phyloP scores from a whole-genome alignment of 2,113 vertebrate species.

The Platichthys flesus region DNA sequence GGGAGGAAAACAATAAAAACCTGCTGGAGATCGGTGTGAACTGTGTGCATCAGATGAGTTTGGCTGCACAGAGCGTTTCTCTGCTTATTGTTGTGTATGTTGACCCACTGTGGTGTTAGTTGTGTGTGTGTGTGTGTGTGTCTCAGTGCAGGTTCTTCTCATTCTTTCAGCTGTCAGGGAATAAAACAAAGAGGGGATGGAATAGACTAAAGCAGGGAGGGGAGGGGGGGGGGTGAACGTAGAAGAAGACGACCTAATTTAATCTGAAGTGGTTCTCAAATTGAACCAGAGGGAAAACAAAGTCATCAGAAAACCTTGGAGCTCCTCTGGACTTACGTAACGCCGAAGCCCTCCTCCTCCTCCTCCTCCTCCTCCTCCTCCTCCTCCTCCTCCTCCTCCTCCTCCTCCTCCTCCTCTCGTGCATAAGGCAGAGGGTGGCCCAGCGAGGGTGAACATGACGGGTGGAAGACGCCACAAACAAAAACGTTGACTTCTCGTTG shows the following conservation, averaged over 20 bases:
- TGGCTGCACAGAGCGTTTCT: background rate
- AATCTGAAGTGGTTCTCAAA: constrained; percentile 63
- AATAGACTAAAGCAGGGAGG: background rate
- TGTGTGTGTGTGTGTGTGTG: background rate
- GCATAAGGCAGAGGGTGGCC: constrained; percentile 39
- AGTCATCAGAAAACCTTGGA: constrained; percentile 69
- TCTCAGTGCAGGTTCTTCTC: constrained; percentile 26
- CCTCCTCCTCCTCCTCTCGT: constrained; percentile 7
- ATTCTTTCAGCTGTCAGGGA: constrained; percentile 33
- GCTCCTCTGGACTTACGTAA: constrained; percentile 67
- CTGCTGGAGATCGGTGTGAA: background rate
- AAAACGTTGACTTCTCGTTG: background rate
- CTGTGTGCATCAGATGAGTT: background rate
- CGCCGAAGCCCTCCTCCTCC: background rate
- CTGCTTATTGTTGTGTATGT: constrained; percentile 14
- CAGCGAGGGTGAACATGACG: background rate
- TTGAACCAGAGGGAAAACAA: constrained; percentile 67
- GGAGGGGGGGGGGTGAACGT: constrained; percentile 34
- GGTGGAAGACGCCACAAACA: background rate
- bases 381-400: background rate
- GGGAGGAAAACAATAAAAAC: constrained; percentile 11
- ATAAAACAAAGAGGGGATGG: constrained; percentile 8
- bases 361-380: background rate
- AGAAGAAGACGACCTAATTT: constrained; percentile 65
- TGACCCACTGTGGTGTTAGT: constrained; percentile 10